Evolutionary conservation across 1,140 invertebrate species (phyloP), one percentile per base, ranked within the genome.

Genomic region (Drosophila cardini): DNA sequence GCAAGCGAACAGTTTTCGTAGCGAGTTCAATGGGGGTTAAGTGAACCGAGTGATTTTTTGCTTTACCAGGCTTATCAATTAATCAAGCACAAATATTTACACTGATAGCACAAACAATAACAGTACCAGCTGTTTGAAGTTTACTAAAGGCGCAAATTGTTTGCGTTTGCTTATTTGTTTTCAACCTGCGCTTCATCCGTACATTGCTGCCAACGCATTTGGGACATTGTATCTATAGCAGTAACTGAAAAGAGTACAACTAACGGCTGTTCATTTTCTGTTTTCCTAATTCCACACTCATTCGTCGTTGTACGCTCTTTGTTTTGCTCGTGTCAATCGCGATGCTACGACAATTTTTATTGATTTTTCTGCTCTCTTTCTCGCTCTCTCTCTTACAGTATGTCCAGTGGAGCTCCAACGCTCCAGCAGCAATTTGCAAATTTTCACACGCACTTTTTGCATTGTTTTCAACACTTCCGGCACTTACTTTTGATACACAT

Each of bases 271-370:
- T 18, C 16, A 15, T 56, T 72, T 70, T 70, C 46, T 42, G 48
- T 53, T 46, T 55, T 46, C 9, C 11, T 6, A 43, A 64, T 71
- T 56, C 21, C 15, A 62, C 45, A 32, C 72, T 69, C 55, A 46
- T 79, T 74, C 72, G 68, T 74, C 72, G 68, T 87, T 61, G 30
- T 32, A 45, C 50, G 63, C 40, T 80, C 43, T 87, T 78, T 86
- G 84, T 87, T 87, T 87, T 87, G 83, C 83, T 87, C 83, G 50
- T 18, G 13, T 61, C 69, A 87, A 89, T 87, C 83, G 83, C 83
- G 76, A 71, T 79, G 74, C 76, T 85, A 86, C 78, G 55, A 85
- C 60, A 77, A 73, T 71, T 79, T 89, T 86, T 75, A 84, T 84
- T 84, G 80, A 84, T 75, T 75, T 75, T 75, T 73, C 71, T 71